Evolutionary conservation across 2,888 invertebrate species (phyloP), one percentile per base, ranked within the genome.

Genomic region (Nephrotoma appendiculata): DNA sequence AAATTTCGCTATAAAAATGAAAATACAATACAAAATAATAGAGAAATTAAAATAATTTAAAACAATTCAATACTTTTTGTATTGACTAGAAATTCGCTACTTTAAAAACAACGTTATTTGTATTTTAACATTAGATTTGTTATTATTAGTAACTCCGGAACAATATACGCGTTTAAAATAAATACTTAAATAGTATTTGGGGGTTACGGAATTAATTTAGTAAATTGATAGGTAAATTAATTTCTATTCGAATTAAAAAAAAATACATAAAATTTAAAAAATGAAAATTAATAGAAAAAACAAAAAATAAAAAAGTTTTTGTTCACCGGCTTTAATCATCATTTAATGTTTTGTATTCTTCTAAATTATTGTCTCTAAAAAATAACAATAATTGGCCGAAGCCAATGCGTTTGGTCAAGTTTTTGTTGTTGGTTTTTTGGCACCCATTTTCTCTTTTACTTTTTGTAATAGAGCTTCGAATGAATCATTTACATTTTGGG

Each of bases 401-500:
- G 85, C 85, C 85, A 44, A 85, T 19, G 43, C 85, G 85, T 85
- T 85, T 85, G 86, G 86, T 86, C 86, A 85, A 31, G 86, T 57
- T 86, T 86, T 87, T 85, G 86, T 41, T 85, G 88, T 86, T n/a
- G 90, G 88, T 87, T 91, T 91, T 87, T 89, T 90, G 43, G 90
- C 89, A 89, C 88, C 90, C 57, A 91, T 86, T 89, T 90, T 91
- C 31, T 90, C 90, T 87, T 91, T 91, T 31, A 91, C 89, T 88
- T 91, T 90, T 15, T 90, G 89, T 84, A 91, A 87, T 44, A 91
- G 88, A 5, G 90, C 90, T 87, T 91, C 91, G 87, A 91, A 91
- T 0, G 91, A 91, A 87, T 91, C 91, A 19, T 57, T 31, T 12
- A n/a, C 42, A 15, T 84, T 84, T 6, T 84, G 84, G 6, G 43